These are phyloP conservation scores for Trachelus stipa DNA, from an alignment of 2,888 invertebrate genomes.

Conservation along the genomic window DNA sequence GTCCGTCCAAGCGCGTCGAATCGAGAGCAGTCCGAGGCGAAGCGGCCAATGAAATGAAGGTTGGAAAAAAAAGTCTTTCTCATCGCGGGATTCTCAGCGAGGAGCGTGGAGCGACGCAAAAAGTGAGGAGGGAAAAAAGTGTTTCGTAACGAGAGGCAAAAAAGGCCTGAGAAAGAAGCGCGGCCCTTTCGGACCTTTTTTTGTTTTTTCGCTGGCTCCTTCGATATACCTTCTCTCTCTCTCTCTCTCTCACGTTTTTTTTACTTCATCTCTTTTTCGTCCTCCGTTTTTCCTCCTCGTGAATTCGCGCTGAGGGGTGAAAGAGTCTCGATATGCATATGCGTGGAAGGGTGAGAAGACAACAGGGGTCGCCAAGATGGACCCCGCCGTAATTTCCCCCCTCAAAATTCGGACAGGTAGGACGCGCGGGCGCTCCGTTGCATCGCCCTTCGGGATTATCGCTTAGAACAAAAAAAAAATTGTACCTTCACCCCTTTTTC, in stretches of 20 bases:
- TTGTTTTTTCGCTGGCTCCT: slow-evolving; percentile 6
- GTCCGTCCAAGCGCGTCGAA: slow-evolving; percentile 1
- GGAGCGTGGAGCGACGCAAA: slow-evolving; percentile 7
- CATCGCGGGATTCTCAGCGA: slow-evolving; percentile 22
- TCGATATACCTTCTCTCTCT: not conserved
- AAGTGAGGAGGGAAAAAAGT: slow-evolving; percentile 4
- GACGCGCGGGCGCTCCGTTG: slow-evolving; percentile 44
- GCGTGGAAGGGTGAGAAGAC: slow-evolving; percentile 12
- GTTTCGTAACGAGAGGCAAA: slow-evolving; percentile 12
- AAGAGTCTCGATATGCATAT: slow-evolving; percentile 41
- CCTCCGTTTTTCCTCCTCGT: not conserved
- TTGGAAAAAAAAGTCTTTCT: slow-evolving; percentile 8
- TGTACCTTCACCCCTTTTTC: slow-evolving; percentile 1
- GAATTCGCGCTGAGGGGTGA: slow-evolving; percentile 21
- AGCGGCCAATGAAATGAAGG: not conserved
- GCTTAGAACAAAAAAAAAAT: slow-evolving; percentile 43
- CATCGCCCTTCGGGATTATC: slow-evolving; percentile 53
- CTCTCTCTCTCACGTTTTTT: not conserved
- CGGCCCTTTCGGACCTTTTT: slow-evolving; percentile 11
- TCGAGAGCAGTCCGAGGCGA: not conserved
- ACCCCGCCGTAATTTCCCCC: not conserved
- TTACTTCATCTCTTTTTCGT: not conserved
- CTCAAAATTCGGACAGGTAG: slow-evolving; percentile 3
- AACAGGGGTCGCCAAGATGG: slow-evolving; percentile 1
- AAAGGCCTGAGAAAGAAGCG: slow-evolving; percentile 19